Conservation (phyloP, 2,888 invertebrate species). For the Diaphora mendica region DNA sequence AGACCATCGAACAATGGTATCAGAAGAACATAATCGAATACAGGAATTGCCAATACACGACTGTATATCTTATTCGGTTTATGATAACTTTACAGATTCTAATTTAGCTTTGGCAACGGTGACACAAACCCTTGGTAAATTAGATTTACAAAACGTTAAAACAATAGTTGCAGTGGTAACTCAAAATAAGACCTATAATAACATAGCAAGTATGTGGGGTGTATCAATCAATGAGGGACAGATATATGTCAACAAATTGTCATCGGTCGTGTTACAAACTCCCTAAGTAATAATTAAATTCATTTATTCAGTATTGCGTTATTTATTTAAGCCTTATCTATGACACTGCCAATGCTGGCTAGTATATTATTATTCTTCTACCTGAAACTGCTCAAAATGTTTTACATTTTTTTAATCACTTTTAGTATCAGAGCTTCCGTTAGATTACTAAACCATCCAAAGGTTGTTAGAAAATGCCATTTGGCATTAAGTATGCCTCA, state of each 20-base stretch:
- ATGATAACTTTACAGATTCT: conserved; percentile 17
- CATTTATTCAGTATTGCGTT: conserved; percentile 6
- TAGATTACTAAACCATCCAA: too few species aligned
- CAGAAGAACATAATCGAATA: conserved; percentile 25
- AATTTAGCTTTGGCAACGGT: conserved; percentile 28
- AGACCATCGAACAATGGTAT: conserved; percentile 16
- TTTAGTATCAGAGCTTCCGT: too few species aligned
- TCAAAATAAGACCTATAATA: not conserved
- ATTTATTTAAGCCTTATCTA: conserved; percentile 10
- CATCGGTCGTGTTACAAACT: conserved; percentile 20
- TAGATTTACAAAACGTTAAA: conserved; percentile 29
- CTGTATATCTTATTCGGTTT: conserved; percentile 34
- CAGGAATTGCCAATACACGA: conserved; percentile 22
- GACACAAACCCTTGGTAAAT: conserved; percentile 28
- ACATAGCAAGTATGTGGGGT: conserved; percentile 33
- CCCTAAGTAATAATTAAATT: conserved; percentile 8
- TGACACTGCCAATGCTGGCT: not conserved
- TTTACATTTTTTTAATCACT: too few species aligned
- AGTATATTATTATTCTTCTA: not conserved
- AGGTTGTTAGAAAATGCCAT: too few species aligned
- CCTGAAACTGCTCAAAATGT: too few species aligned
- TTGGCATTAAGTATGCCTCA: too few species aligned
- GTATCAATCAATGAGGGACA: conserved; percentile 41
- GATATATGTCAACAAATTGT: conserved; percentile 27
- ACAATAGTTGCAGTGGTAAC: conserved; percentile 38